Evolutionary conservation across 2,888 invertebrate species (phyloP).

Genomic region (Lasioglossum malachurum): DNA sequence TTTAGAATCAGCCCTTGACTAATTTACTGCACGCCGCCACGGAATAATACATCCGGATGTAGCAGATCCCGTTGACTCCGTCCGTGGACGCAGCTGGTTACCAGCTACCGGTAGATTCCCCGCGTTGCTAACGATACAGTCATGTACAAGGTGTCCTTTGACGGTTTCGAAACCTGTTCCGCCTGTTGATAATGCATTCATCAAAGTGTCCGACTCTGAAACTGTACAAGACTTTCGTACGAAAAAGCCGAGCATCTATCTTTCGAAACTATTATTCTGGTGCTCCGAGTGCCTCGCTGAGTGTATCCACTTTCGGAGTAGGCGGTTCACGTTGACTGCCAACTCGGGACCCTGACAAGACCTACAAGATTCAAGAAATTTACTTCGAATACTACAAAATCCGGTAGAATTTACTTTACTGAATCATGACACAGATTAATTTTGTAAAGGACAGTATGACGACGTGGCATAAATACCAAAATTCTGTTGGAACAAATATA

Average conservation of each 20-base stretch:
- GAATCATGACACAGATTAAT: neutral
- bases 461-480: neutral
- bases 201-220: neutral
- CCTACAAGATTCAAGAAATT: neutral
- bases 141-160: neutral
- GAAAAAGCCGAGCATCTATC: neutral
- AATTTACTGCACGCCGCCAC: conserved; percentile 39
- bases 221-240: neutral
- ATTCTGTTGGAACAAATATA: neutral
- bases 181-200: neutral
- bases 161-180: neutral
- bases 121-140: neutral
- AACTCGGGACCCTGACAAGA: neutral
- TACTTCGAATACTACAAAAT: neutral
- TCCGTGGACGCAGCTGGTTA: conserved; percentile 14
- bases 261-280: neutral
- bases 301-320: too few relatives aligned
- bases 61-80: conserved; percentile 24
- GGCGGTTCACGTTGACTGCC: too few relatives aligned
- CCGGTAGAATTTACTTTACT: neutral
- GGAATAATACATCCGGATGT: conserved; percentile 40
- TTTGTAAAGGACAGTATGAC: neutral
- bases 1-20: conserved; percentile 28
- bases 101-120: conserved; percentile 19
- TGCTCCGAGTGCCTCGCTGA: too few relatives aligned